Conservation (phyloP, 2,113 vertebrate species). For the Gopherus evgoodei region DNA sequence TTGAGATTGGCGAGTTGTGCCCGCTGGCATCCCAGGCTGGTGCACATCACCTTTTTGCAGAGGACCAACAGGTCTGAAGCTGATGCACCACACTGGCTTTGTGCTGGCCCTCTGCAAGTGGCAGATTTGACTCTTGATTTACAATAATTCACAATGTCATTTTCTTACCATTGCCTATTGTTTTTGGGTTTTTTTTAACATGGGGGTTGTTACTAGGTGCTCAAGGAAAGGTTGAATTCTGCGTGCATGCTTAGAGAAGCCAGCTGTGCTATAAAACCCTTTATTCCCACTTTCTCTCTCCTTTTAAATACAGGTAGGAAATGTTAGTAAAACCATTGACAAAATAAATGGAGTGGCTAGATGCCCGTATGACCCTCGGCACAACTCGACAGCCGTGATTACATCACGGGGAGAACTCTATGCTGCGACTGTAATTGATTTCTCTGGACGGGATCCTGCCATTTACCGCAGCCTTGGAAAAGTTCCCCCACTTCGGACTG, state of each 20-base stretch:
- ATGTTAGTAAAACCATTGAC: conserved; percentile 92
- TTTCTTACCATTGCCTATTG: neutral
- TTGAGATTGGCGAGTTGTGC: neutral
- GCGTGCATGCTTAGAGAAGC: neutral
- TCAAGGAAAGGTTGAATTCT: conserved; percentile 6
- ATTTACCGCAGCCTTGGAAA: conserved; percentile 98
- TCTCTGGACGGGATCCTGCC: conserved; percentile 96
- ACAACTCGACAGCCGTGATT: conserved; percentile 97
- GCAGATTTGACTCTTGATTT: conserved; percentile 33
- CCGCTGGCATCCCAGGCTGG: neutral
- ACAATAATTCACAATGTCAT: neutral
- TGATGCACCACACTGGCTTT: neutral
- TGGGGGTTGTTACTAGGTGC: accelerated
- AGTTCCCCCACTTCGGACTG: conserved; percentile 93
- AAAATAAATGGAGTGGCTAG: conserved; percentile 96
- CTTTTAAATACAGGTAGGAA: conserved; percentile 87
- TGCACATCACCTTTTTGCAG: neutral
- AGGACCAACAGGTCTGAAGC: neutral
- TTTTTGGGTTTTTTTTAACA: neutral
- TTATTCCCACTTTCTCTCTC: neutral
- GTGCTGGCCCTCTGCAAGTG: neutral
- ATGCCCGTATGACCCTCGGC: conserved; percentile 96
- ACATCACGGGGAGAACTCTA: conserved; percentile 96
- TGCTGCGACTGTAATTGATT: conserved; percentile 97
- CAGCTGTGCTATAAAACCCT: conserved; percentile 12